phyloP scores from a whole-genome alignment of 2,888 invertebrate genomes.

The Chaetogeoica ovagalla region DNA sequence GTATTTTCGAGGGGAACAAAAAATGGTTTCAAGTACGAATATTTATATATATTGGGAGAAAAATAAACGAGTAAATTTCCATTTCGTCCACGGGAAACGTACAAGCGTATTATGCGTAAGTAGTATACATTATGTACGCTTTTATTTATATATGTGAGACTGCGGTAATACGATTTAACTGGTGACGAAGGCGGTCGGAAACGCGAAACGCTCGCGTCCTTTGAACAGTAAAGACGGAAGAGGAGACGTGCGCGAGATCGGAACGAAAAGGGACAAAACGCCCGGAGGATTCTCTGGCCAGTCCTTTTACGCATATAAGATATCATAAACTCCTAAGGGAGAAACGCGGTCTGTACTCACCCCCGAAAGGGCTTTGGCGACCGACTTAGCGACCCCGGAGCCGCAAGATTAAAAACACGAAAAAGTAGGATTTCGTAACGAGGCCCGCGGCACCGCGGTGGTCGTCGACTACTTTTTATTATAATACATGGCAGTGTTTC shows the following conservation, averaged over 20 bases:
- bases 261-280: conserved; percentile 39
- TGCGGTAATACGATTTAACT: conserved; percentile 42
- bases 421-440: conserved; percentile 8
- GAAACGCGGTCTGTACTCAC: not conserved
- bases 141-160: no score
- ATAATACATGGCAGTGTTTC: no score
- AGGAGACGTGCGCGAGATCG: not conserved
- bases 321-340: not conserved
- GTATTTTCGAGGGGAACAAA: not conserved
- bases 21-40: not conserved
- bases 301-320: conserved; percentile 40
- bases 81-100: not conserved
- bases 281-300: conserved; percentile 22
- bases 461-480: no score
- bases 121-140: not conserved
- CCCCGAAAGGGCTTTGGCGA: conserved; percentile 10
- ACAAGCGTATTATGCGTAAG: conserved; percentile 1
- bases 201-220: conserved; percentile 4
- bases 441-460: no score
- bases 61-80: not conserved
- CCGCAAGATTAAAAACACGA: conserved; percentile 33
- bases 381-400: not conserved
- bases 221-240: conserved; percentile 17
- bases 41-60: no score
- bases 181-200: conserved; percentile 21